Conservation (phyloP, 2,888 invertebrate species). For the Philonicus albiceps region DNA sequence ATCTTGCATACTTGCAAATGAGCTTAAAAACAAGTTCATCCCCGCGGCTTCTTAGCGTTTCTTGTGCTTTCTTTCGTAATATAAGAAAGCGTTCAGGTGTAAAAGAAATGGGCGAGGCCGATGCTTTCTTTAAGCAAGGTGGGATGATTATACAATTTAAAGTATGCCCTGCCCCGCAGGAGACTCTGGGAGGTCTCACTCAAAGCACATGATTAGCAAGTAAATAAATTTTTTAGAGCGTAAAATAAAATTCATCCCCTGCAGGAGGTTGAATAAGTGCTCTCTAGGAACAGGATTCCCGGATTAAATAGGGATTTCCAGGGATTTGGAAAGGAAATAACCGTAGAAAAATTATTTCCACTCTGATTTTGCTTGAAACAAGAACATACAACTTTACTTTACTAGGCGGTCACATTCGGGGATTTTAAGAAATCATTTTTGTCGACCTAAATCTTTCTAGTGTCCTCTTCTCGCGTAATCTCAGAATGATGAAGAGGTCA, state of each 20-base stretch:
- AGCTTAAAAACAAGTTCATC: conserved; percentile 9
- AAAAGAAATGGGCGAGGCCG: not conserved
- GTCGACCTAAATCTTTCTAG: not conserved
- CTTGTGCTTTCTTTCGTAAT: not conserved
- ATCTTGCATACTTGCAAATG: conserved; percentile 10
- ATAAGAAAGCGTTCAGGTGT: not conserved
- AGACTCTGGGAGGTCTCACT: not conserved
- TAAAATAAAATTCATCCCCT: conserved; percentile 6
- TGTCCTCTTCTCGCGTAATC: not conserved
- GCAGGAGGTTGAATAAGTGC: not conserved
- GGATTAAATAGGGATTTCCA: not conserved
- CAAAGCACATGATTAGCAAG: not conserved
- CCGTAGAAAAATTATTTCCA: not conserved
- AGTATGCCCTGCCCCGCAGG: not conserved
- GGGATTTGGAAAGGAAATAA: not conserved
- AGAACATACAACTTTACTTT: not conserved
- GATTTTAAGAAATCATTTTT: not conserved
- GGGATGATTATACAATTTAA: not conserved
- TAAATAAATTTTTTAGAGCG: conserved; percentile 22
- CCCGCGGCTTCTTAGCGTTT: not conserved
- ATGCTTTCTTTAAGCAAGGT: not conserved
- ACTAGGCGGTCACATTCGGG: not conserved
- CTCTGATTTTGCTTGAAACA: not conserved
- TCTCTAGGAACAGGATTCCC: not conserved
- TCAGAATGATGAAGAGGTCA: not conserved